phyloP scores from a whole-genome alignment of 2,797 vertebrate species.

The Pseudochirops corinnae region DNA sequence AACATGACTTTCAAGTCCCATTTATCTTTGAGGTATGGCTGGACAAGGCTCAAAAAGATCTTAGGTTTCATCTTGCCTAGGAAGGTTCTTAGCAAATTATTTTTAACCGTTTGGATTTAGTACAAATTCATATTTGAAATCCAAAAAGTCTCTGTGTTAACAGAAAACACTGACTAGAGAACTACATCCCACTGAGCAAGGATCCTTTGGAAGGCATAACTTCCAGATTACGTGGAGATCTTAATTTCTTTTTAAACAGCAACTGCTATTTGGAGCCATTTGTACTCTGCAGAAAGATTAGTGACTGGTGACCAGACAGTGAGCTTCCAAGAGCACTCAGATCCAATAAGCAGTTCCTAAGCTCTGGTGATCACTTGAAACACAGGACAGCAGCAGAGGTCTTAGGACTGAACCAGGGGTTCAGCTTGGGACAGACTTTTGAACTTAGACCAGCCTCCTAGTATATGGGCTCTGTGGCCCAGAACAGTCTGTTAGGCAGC shows the following conservation, averaged over 20 bases:
- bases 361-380: neutral
- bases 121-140: conserved; percentile 70
- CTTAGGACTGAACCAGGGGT: neutral
- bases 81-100: conserved; percentile 77
- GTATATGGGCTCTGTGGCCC: neutral
- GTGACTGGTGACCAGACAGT: neutral
- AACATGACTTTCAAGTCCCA: conserved; percentile 66
- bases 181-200: neutral
- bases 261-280: neutral
- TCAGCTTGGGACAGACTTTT: neutral
- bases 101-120: conserved; percentile 76
- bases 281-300: neutral
- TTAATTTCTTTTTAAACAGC: neutral
- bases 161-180: neutral
- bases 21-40: conserved; percentile 76
- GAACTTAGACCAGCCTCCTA: neutral
- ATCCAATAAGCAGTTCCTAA: neutral
- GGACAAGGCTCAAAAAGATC: conserved; percentile 70
- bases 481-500: neutral
- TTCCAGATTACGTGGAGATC: neutral
- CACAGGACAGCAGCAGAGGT: neutral
- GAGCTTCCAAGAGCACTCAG: neutral
- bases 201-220: neutral
- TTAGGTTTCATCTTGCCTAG: conserved; percentile 80
- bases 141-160: conserved; percentile 43